Percentiles rank a stretch among this genome's conserved stretches.
These are phyloP conservation scores for Rhinogobio ventralis DNA, from an alignment of 2,797 vertebrate genomes.

Conservation along the genomic window DNA sequence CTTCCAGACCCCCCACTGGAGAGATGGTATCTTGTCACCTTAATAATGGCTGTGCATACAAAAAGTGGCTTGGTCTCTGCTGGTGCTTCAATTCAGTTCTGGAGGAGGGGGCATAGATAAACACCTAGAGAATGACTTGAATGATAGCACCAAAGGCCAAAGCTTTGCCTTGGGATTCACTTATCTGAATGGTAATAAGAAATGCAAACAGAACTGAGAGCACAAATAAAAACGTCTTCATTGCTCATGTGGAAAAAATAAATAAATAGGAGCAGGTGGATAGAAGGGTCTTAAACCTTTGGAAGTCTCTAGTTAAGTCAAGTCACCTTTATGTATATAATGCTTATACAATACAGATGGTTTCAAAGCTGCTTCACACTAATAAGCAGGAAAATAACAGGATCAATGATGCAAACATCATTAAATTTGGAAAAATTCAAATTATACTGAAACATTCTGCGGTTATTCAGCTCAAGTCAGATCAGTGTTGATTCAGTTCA, in stretches of 20 bases:
- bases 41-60: slow-evolving; percentile 70
- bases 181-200: slow-evolving; percentile 63
- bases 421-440: neutral
- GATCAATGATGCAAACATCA: neutral
- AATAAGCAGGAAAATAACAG: neutral
- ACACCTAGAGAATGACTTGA: slow-evolving; percentile 66
- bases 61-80: slow-evolving; percentile 54
- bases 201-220: slow-evolving; percentile 61
- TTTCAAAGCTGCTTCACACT: neutral
- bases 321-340: neutral
- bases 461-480: neutral
- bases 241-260: slow-evolving; percentile 58
- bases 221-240: slow-evolving; percentile 63
- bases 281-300: slow-evolving; percentile 19
- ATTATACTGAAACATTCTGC: neutral
- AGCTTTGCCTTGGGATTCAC: slow-evolving; percentile 64
- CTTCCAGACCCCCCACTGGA: slow-evolving; percentile 66
- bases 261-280: slow-evolving; percentile 38
- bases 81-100: slow-evolving; percentile 61
- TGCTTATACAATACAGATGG: neutral
- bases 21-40: slow-evolving; percentile 76
- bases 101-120: slow-evolving; percentile 63
- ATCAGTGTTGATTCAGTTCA: neutral
- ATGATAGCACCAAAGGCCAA: slow-evolving; percentile 66
- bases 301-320: neutral